A percentile compares a stretch with the other conserved stretches of the same genome.
phyloP scores from a whole-genome alignment of 2,113 vertebrate genomes.

The Malurus cyaneus region DNA sequence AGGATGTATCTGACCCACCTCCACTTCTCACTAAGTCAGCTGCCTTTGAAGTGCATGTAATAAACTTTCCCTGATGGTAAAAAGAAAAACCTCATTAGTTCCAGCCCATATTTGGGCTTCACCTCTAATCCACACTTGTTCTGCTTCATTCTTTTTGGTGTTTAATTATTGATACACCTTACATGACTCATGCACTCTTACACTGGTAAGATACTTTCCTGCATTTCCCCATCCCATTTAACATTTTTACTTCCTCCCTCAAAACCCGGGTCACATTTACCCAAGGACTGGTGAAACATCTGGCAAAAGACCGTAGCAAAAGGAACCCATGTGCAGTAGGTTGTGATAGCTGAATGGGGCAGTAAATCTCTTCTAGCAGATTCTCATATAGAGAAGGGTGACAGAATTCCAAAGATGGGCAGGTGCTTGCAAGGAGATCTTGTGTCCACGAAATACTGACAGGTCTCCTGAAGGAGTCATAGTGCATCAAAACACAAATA shows the following conservation, averaged over 20 bases:
- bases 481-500: not conserved
- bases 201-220: not conserved
- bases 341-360: not conserved
- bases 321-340: not conserved
- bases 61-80: conserved; percentile 53
- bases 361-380: not conserved
- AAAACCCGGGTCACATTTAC: not conserved
- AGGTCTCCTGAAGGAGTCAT: not conserved
- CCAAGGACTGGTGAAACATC: not conserved
- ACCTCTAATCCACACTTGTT: conserved; percentile 24
- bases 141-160: conserved; percentile 27
- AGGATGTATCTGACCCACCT: conserved; percentile 22
- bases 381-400: not conserved
- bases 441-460: not conserved
- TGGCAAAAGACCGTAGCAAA: not conserved
- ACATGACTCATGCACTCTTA: not conserved
- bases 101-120: conserved; percentile 6
- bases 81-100: conserved; percentile 66
- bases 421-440: rapidly evolving
- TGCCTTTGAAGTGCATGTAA: conserved; percentile 66
- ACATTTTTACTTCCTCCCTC: not conserved
- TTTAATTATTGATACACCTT: conserved; percentile 20
- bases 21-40: conserved; percentile 2
- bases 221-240: not conserved
- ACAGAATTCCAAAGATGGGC: not conserved